Percentiles rank a stretch among this genome's conserved stretches.
Evolutionary conservation across 2,113 vertebrate genomes (phyloP).

Genomic region (Pavo muticus): DNA sequence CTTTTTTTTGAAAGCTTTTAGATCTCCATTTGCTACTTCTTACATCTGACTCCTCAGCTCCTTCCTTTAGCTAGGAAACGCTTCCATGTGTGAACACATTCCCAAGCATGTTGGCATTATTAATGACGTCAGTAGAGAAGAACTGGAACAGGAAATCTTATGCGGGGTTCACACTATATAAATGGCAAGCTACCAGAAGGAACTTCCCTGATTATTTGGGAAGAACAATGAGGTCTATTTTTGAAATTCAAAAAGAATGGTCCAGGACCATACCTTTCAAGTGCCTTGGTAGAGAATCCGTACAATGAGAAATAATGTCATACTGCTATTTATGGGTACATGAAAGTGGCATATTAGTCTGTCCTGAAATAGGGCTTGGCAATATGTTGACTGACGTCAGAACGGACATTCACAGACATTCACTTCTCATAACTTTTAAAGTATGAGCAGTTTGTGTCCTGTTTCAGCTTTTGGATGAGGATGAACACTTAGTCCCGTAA

Average conservation of each 20-base stretch:
- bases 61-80: background rate
- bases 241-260: conserved; percentile 40
- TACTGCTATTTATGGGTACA: background rate
- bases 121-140: background rate
- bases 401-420: background rate
- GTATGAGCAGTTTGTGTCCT: background rate
- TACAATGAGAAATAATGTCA: background rate
- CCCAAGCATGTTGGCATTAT: background rate
- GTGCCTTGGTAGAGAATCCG: background rate
- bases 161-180: conserved; percentile 16
- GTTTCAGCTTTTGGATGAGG: background rate
- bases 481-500: background rate
- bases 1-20: background rate
- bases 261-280: background rate
- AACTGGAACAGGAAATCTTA: conserved; percentile 43
- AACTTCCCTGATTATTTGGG: conserved; percentile 40
- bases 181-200: conserved; percentile 25
- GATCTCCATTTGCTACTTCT: background rate
- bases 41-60: background rate
- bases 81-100: background rate
- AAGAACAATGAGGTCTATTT: conserved; percentile 55
- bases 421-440: background rate
- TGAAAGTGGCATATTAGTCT: background rate
- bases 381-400: background rate
- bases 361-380: background rate